These are phyloP conservation scores for Dendrolimus houi DNA, from an alignment of 2,888 invertebrate genomes.

Conservation along the genomic window DNA sequence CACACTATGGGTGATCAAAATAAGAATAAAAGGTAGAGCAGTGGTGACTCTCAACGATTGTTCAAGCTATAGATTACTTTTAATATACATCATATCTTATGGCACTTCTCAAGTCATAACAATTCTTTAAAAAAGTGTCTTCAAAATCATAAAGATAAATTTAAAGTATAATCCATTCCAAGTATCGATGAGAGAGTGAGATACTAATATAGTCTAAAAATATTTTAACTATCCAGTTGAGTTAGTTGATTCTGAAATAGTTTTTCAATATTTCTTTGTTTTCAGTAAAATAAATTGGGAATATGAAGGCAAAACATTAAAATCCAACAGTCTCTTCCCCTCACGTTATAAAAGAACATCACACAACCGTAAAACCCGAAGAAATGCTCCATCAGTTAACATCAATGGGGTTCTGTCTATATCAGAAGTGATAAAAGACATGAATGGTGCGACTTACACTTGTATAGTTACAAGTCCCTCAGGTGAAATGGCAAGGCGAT, in stretches of 20 bases:
- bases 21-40: no score
- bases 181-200: no score
- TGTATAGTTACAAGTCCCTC: constrained; percentile 86
- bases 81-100: no score
- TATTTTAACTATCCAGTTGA: not conserved
- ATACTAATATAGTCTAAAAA: not conserved
- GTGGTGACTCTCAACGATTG: no score
- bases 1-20: no score
- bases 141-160: no score
- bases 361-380: constrained; percentile 29
- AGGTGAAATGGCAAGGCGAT: constrained; percentile 72
- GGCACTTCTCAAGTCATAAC: no score
- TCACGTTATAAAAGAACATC: constrained; percentile 45
- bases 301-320: constrained; percentile 50
- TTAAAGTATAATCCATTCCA: no score
- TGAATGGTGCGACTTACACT: constrained; percentile 86
- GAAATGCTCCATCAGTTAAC: constrained; percentile 48
- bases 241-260: not conserved
- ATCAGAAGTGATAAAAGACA: constrained; percentile 76
- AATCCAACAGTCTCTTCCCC: constrained; percentile 51
- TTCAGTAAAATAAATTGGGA: constrained; percentile 72
- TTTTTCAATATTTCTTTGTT: constrained; percentile 6
- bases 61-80: no score
- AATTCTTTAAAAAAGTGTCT: no score
- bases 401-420: constrained; percentile 77